These are phyloP conservation scores for Drosophila austrosaltans DNA, from an alignment of 2,888 invertebrate genomes.

Conservation along the genomic window DNA sequence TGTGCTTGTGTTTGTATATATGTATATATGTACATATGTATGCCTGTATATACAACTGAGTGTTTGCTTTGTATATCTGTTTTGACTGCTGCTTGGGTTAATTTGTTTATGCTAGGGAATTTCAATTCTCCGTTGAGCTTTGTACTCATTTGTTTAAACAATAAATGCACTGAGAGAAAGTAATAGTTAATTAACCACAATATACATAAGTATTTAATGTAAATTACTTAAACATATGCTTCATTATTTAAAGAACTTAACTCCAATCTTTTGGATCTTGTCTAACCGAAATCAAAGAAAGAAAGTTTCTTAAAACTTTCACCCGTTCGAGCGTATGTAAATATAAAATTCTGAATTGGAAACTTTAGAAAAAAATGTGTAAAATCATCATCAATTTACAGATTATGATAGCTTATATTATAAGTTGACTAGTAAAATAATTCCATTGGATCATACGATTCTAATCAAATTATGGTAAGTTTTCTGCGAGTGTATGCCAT, in stretches of 20 bases:
- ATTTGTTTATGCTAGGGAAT: constrained; percentile 63
- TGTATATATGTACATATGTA: neutral
- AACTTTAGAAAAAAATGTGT: no score
- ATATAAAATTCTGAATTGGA: no score
- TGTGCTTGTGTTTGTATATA: constrained; percentile 3
- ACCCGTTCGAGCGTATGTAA: no score
- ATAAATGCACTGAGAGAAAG: constrained; percentile 44
- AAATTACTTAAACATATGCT: no score
- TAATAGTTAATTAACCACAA: neutral
- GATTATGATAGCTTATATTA: no score
- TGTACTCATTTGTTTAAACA: constrained; percentile 65
- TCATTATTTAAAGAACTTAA: no score
- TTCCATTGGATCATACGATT: no score
- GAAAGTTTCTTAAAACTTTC: no score
- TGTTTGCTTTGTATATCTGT: constrained; percentile 39
- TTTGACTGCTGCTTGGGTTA: constrained; percentile 45
- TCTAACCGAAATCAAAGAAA: no score
- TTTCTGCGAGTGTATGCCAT: constrained; percentile 51
- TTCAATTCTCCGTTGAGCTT: constrained; percentile 59
- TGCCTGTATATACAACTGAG: neutral
- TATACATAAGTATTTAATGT: neutral
- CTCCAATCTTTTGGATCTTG: no score
- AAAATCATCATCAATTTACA: no score
- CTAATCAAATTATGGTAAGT: neutral
- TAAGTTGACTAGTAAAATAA: no score